A percentile compares a stretch with the other conserved stretches of the same genome.
phyloP scores from a whole-genome alignment of 2,888 invertebrate genomes.

The Shargacucullia verbasci region DNA sequence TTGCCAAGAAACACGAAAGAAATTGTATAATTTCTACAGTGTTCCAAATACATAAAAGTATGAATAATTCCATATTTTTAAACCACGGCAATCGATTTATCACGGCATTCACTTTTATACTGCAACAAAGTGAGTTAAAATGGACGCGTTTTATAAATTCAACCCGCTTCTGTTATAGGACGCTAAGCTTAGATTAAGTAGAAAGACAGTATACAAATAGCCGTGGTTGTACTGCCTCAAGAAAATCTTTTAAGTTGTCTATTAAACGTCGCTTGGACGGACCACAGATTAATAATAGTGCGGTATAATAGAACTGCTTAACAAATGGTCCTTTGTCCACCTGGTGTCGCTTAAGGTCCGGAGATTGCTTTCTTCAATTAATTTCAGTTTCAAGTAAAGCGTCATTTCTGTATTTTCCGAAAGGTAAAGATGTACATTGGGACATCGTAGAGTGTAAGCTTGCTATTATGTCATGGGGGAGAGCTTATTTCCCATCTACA shows the following conservation, averaged over 20 bases:
- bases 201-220: slow-evolving; percentile 27
- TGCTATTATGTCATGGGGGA: too few relatives aligned
- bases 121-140: neutral
- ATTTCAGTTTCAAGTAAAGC: slow-evolving; percentile 5
- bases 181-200: slow-evolving; percentile 3
- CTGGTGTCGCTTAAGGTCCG: slow-evolving; percentile 14
- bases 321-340: slow-evolving; percentile 33
- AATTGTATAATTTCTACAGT: too few relatives aligned
- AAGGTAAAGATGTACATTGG: too few relatives aligned
- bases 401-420: too few relatives aligned
- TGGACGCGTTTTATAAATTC: neutral
- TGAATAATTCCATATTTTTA: too few relatives aligned
- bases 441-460: too few relatives aligned
- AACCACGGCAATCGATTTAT: too few relatives aligned
- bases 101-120: neutral
- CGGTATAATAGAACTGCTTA: slow-evolving; percentile 9
- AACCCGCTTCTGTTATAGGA: neutral
- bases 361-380: slow-evolving; percentile 16
- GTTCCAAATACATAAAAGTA: too few relatives aligned
- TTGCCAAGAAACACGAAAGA: too few relatives aligned
- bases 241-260: slow-evolving; percentile 33
- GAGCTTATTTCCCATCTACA: too few relatives aligned
- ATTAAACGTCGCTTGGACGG: slow-evolving; percentile 31
- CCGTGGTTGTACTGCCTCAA: neutral
- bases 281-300: slow-evolving; percentile 39